Conservation (phyloP, 2,113 vertebrate genomes). For the Junco hyemalis region DNA sequence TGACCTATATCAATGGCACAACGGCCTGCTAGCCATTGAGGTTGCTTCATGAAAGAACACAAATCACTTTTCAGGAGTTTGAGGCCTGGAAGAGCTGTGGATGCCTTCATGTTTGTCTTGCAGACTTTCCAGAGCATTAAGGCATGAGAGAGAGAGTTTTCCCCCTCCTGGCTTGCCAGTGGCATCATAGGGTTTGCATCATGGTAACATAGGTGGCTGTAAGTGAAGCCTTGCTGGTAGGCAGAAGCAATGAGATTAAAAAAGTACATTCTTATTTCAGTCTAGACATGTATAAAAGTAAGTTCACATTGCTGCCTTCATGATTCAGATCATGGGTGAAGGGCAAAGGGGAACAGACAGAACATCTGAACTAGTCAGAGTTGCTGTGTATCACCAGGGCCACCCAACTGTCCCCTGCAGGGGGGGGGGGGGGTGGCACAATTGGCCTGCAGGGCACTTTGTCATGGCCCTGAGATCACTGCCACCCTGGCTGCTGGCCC, state of each 20-base stretch:
- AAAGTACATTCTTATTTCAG: not conserved
- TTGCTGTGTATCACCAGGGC: accelerated
- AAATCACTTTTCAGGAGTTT: not conserved
- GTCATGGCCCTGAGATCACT: not conserved
- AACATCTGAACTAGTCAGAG: not conserved
- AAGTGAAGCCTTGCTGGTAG: not conserved
- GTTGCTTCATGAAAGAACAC: not conserved
- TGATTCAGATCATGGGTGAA: not conserved
- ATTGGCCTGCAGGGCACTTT: not conserved
- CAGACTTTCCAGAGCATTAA: not conserved
- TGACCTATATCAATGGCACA: not conserved
- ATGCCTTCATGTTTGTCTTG: not conserved
- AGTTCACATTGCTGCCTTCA: not conserved
- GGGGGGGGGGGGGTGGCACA: not conserved
- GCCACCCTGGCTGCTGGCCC: not conserved
- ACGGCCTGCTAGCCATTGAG: not conserved
- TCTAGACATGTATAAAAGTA: not conserved
- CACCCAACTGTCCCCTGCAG: not conserved
- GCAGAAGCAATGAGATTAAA: not conserved
- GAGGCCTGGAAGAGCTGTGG: not conserved
- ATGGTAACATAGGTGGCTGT: too few relatives aligned
- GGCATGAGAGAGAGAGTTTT: not conserved
- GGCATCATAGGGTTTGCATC: not conserved
- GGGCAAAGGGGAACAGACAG: not conserved
- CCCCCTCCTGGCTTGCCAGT: not conserved